A percentile compares a stretch with the other conserved stretches of the same genome.
These are phyloP conservation scores for Tauraco erythrolophus DNA, from an alignment of 2,113 vertebrate genomes.

Conservation along the genomic window DNA sequence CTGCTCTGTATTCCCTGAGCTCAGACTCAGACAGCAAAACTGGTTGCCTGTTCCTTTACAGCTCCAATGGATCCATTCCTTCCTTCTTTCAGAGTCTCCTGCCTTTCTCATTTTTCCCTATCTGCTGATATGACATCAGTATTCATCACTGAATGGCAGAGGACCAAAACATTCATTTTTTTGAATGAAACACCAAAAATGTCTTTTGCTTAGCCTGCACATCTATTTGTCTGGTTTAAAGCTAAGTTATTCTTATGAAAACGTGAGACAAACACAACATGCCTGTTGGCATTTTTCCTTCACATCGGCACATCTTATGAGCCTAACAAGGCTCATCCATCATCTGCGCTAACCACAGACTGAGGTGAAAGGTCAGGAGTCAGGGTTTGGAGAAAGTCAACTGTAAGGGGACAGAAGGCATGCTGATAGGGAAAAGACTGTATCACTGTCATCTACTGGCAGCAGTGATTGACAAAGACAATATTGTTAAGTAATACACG, in stretches of 20 bases:
- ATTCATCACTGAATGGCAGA: not conserved
- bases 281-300: not conserved
- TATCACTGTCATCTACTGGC: not conserved
- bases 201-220: not conserved
- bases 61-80: not conserved
- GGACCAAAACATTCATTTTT: not conserved
- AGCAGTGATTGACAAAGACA: conserved; percentile 23
- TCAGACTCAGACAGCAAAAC: not conserved
- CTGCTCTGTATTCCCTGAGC: not conserved
- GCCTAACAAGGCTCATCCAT: conserved; percentile 58
- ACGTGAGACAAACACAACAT: not conserved
- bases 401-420: conserved; percentile 17
- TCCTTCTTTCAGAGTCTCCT: not conserved
- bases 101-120: not conserved
- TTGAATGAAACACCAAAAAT: too few relatives aligned
- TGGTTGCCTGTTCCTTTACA: not conserved
- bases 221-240: not conserved
- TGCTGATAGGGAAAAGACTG: conserved; percentile 2
- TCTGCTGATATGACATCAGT: not conserved
- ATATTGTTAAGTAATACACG: not conserved
- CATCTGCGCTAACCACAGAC: conserved; percentile 22
- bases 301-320: not conserved
- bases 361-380: conserved; percentile 45
- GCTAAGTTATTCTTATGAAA: conserved; percentile 3
- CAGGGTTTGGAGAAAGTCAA: conserved; percentile 21